Base-by-base conservation (phyloP, 2,888 invertebrate species). In the Drosophila anomalata region DNA sequence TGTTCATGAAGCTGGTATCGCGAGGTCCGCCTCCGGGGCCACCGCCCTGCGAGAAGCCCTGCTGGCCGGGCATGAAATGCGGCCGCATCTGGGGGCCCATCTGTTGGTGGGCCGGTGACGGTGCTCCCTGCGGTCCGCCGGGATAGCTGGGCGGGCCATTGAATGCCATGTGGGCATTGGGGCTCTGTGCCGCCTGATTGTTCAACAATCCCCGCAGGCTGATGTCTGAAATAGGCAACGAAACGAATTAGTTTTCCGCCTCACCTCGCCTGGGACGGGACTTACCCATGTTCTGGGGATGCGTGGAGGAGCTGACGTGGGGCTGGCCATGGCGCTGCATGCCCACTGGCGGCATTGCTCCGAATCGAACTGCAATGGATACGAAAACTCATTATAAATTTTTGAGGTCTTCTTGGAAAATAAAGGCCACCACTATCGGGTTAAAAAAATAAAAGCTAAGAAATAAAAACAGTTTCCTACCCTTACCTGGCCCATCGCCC, bases 271-370 rank as follows among this genome's bases (percentile, higher is more conserved):
- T 17, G 14, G 39, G 39, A 31, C 46, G 42, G 36, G 41, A 73
- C 87, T 79, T 90, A 91, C 92, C 94, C 92, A 94, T 92, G 82
- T 94, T 94, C 90, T 94, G 94, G 77, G 94, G 94, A 90, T 94
- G 94, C 87, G 94, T 94, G 79, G 94, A 94, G 89, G 94, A 94
- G 80, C 94, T 94, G 88, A 94, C 94, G 91, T 94, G 94, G 82
- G 93, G 92, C 87, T 94, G 94, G 60, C 91, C 91, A 53, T 93
- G 93, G 11, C 92, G 89, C 62, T 91, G 91, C 88, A 91, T 91
- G 52, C 90, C 89, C 56, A 90, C 91, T 33, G 90, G 89, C 61
- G 91, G 91, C 87, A 91, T 85, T 58, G 90, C 90, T 52, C 90
- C 90, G 76, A 91, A 92, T 36, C 92, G 91, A 47, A 92, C 92